Conservation (phyloP, 2,113 vertebrate species). For the Vombatus ursinus region DNA sequence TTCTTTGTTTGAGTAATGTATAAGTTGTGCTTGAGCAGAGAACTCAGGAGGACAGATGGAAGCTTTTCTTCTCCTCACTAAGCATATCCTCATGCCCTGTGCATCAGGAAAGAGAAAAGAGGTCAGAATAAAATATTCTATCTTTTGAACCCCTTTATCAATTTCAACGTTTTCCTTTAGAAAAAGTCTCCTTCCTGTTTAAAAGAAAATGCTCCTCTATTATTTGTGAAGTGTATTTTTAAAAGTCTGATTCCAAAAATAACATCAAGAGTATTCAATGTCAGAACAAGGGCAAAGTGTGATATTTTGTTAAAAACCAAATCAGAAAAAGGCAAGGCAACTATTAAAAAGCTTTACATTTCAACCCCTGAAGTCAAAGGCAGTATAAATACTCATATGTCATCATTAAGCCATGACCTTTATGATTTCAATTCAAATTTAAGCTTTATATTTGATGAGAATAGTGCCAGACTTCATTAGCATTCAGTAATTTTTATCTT, state of each 20-base stretch:
- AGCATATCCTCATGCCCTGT: background rate
- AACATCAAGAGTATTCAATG: constrained; percentile 6
- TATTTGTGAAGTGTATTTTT: background rate
- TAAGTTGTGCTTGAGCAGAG: background rate
- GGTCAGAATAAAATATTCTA: constrained; percentile 13
- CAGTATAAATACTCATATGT: background rate
- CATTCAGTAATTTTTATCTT: constrained; percentile 6
- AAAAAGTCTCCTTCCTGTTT: background rate
- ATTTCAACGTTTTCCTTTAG: constrained; percentile 14
- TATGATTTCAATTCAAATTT: background rate
- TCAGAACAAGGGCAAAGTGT: background rate
- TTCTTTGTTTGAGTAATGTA: constrained; percentile 18
- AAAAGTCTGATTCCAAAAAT: background rate
- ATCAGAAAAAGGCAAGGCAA: constrained; percentile 1
- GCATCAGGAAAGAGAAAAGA: background rate
- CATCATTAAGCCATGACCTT: background rate
- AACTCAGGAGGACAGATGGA: constrained; percentile 7
- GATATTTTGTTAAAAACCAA: background rate
- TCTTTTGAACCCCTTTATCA: constrained; percentile 4
- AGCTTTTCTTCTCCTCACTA: background rate
- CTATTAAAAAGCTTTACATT: background rate
- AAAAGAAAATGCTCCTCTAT: constrained; percentile 1
- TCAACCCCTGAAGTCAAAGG: background rate
- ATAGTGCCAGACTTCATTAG: constrained; percentile 2
- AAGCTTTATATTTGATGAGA: background rate